phyloP scores from a whole-genome alignment of 2,113 vertebrate species.

The Dryoscopus gambensis region DNA sequence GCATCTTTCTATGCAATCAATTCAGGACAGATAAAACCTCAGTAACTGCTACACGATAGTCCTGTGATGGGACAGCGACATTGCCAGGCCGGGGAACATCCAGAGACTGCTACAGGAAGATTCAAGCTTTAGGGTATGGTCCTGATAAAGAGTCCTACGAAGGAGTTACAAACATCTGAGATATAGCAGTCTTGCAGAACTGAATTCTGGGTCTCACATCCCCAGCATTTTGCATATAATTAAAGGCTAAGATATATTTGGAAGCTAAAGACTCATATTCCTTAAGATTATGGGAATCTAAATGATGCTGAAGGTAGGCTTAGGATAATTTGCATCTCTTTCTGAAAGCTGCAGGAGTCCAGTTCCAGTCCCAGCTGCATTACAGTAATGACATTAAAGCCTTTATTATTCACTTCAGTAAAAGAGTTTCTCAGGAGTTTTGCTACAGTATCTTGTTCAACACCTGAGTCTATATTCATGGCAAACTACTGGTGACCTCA shows the following conservation, averaged over 20 bases:
- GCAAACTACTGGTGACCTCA: background rate
- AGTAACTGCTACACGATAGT: background rate
- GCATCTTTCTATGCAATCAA: background rate
- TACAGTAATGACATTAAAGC: background rate
- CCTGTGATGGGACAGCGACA: background rate
- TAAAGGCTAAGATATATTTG: background rate
- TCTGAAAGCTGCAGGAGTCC: background rate
- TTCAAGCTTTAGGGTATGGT: rapidly evolving
- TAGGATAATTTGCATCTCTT: background rate
- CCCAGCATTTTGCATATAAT: background rate
- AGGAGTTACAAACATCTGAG: background rate
- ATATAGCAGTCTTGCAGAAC: background rate
- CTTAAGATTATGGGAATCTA: background rate
- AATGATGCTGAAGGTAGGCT: background rate
- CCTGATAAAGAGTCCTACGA: background rate
- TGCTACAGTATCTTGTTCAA: background rate
- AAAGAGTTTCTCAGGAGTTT: background rate
- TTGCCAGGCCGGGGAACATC: background rate
- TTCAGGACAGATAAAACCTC: background rate
- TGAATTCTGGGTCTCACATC: background rate
- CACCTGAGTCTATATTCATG: rapidly evolving
- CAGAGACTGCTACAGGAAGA: background rate
- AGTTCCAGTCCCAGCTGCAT: background rate
- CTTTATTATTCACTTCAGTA: background rate
- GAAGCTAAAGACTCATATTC: background rate